Conservation (phyloP, 2,797 vertebrate genomes). For the Sebastes itinus region DNA sequence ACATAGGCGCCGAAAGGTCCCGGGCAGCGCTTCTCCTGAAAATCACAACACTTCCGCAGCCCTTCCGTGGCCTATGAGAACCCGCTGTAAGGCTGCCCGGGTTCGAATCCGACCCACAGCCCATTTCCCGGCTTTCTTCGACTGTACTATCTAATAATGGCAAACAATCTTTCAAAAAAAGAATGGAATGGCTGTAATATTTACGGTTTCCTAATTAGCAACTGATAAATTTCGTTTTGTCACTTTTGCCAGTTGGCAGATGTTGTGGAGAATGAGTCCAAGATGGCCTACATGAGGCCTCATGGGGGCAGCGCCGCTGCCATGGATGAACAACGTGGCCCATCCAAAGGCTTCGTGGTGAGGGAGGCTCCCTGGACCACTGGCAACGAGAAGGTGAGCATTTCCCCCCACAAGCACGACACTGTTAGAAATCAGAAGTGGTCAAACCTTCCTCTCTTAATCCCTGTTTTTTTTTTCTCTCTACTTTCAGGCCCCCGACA, state of each 20-base stretch:
- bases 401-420: background rate
- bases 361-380: conserved; percentile 96
- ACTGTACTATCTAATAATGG: too few species aligned
- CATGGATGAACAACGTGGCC: conserved; percentile 89
- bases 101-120: too few species aligned
- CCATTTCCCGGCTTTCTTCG: too few species aligned
- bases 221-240: background rate
- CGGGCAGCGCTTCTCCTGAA: too few species aligned
- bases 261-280: conserved; percentile 92
- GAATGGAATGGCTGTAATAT: background rate
- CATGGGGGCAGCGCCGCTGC: conserved; percentile 73
- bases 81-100: too few species aligned
- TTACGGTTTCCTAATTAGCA: background rate
- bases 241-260: conserved; percentile 86
- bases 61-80: too few species aligned
- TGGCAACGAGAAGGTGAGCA: conserved; percentile 90
- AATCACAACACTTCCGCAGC: too few species aligned
- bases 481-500: conserved; percentile 90
- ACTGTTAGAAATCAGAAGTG: background rate
- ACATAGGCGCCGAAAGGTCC: too few species aligned
- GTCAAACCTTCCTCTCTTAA: background rate
- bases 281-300: conserved; percentile 94
- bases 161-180: too few species aligned
- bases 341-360: conserved; percentile 98
- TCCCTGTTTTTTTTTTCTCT: background rate